These are phyloP conservation scores for Parnassius mnemosyne DNA, from an alignment of 2,888 invertebrate species.

Conservation along the genomic window DNA sequence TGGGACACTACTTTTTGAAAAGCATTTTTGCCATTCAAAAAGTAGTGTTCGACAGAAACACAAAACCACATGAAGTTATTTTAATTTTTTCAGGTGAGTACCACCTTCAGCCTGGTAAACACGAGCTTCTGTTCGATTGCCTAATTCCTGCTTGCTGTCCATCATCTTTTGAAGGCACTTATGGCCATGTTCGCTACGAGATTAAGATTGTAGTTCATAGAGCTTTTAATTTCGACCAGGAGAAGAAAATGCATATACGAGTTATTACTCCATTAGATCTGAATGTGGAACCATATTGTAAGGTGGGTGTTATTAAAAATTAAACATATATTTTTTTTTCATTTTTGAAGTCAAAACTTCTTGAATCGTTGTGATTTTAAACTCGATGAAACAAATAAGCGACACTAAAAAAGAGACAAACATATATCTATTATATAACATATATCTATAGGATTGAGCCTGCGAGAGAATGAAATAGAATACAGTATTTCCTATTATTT, in stretches of 20 bases:
- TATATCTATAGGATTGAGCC: too few species aligned
- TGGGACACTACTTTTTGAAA: too few species aligned
- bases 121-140: slow-evolving; percentile 69
- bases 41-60: too few species aligned
- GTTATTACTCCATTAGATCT: slow-evolving; percentile 56
- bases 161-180: slow-evolving; percentile 70
- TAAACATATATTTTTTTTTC: too few species aligned
- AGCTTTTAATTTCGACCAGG: slow-evolving; percentile 79
- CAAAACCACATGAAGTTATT: not conserved
- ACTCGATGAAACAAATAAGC: too few species aligned
- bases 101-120: slow-evolving; percentile 61
- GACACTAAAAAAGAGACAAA: too few species aligned
- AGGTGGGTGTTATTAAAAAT: slow-evolving; percentile 40
- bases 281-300: slow-evolving; percentile 50
- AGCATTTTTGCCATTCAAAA: too few species aligned
- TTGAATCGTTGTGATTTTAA: too few species aligned
- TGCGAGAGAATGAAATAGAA: too few species aligned
- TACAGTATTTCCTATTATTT: too few species aligned
- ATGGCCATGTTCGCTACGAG: slow-evolving; percentile 79
- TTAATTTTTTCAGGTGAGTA: slow-evolving; percentile 24
- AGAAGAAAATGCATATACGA: slow-evolving; percentile 43
- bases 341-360: too few species aligned
- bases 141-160: slow-evolving; percentile 70
- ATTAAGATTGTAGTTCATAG: slow-evolving; percentile 80
- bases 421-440: too few species aligned